Evolutionary conservation across 2,113 vertebrate genomes (phyloP).

Genomic region (Psephotus haematonotus): DNA sequence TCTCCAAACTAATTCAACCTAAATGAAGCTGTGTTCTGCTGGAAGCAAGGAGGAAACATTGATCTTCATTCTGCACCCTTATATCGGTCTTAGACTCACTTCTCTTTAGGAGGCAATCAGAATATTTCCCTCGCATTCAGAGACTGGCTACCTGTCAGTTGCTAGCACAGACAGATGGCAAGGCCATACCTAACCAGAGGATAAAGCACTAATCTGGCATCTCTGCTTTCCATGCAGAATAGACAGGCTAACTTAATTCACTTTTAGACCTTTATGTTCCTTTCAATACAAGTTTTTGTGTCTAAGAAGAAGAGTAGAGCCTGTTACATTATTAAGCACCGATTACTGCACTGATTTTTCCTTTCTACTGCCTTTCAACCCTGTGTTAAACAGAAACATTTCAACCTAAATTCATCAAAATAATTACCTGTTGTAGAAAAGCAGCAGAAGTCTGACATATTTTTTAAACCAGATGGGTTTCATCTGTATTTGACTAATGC

Average conservation of each 20-base stretch:
- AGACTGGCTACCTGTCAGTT: neutral
- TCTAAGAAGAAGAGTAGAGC: neutral
- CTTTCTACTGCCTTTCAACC: neutral
- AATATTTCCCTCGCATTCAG: neutral
- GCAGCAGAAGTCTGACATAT: neutral
- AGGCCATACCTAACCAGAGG: neutral
- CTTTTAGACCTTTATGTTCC: neutral
- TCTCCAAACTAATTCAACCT: neutral
- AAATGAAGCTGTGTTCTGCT: neutral
- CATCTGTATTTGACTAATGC: neutral
- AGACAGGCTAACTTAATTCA: neutral
- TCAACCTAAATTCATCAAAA: neutral
- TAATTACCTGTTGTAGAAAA: neutral
- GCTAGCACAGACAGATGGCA: neutral
- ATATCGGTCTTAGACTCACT: neutral
- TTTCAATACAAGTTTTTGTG: neutral
- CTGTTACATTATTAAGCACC: neutral
- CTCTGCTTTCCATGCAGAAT: neutral
- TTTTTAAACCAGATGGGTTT: neutral
- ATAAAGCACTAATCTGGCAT: neutral
- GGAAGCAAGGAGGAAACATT: neutral
- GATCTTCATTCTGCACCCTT: neutral
- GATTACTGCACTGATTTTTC: neutral
- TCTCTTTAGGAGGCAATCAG: neutral
- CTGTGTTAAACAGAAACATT: neutral